These are phyloP conservation scores for Corythornis cristatus DNA, from an alignment of 2,113 vertebrate species.

Conservation along the genomic window DNA sequence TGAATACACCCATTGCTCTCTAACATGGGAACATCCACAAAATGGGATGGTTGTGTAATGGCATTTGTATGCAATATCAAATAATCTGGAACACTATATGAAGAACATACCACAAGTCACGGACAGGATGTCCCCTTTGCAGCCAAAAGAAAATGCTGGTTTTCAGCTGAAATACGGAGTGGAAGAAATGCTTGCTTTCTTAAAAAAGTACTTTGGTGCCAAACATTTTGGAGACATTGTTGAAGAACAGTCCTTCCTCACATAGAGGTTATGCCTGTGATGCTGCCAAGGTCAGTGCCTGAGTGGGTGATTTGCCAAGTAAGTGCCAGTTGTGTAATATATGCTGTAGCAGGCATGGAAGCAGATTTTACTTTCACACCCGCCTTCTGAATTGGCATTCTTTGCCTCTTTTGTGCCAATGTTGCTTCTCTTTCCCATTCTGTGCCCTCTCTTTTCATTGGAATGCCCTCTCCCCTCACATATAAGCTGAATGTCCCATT, in stretches of 20 bases:
- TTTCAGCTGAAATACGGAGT: not conserved
- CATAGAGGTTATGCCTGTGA: constrained; percentile 69
- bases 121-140: constrained; percentile 12
- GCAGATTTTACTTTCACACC: constrained; percentile 69
- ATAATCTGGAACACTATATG: constrained; percentile 31
- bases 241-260: constrained; percentile 66
- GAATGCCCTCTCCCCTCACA: constrained; percentile 35
- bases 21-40: constrained; percentile 10
- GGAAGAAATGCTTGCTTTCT: constrained; percentile 49
- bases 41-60: constrained; percentile 21
- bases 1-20: constrained; percentile 34
- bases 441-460: constrained; percentile 46
- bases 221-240: constrained; percentile 70
- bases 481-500: constrained; percentile 71
- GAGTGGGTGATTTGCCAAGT: constrained; percentile 69
- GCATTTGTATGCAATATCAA: constrained; percentile 17
- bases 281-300: constrained; percentile 71
- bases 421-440: constrained; percentile 65
- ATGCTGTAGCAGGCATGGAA: constrained; percentile 64
- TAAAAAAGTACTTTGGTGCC: constrained; percentile 25
- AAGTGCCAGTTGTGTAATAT: constrained; percentile 74
- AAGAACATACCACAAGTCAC: constrained; percentile 28
- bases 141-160: constrained; percentile 1
- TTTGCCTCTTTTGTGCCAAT: constrained; percentile 69
- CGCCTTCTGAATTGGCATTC: constrained; percentile 63